Evolutionary conservation across 2,797 vertebrate genomes (phyloP).

Genomic region (Phoxinus dragarum): DNA sequence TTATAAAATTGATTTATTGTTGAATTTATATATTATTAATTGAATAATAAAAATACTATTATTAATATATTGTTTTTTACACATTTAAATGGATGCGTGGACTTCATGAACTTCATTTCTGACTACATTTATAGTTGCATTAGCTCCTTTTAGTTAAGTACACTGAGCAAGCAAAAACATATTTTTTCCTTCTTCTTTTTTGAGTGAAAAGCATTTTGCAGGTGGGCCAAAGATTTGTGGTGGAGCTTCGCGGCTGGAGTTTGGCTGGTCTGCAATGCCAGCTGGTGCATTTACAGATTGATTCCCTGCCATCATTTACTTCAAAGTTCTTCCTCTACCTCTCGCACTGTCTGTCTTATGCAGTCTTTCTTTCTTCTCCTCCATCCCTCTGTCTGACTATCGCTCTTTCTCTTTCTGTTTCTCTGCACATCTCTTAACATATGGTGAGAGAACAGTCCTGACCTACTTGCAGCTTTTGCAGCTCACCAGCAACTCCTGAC

Average conservation of each 20-base stretch:
- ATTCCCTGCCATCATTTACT: conserved; percentile 67
- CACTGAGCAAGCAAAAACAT: neutral
- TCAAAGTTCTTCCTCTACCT: conserved; percentile 48
- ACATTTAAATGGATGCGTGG: neutral
- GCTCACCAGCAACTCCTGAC: conserved; percentile 69
- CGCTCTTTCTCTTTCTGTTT: conserved; percentile 52
- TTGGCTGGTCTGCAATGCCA: conserved; percentile 64
- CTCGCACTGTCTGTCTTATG: neutral
- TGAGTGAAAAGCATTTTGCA: neutral
- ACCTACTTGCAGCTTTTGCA: conserved; percentile 78
- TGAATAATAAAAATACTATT: neutral
- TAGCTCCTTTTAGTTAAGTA: neutral
- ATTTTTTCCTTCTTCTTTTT: neutral
- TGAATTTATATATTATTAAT: neutral
- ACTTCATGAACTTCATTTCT: neutral
- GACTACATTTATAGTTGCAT: neutral
- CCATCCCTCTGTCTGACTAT: conserved; percentile 49
- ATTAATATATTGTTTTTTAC: too few relatives aligned
- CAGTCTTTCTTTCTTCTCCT: conserved; percentile 16
- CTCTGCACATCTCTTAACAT: conserved; percentile 70
- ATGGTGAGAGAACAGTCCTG: conserved; percentile 77
- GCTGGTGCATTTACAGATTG: conserved; percentile 70
- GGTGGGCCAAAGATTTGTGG: conserved; percentile 8
- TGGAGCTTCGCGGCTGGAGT: conserved; percentile 47
- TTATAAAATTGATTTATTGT: neutral